phyloP scores from a whole-genome alignment of 2,113 vertebrate genomes.

The Seriola quinqueradiata region DNA sequence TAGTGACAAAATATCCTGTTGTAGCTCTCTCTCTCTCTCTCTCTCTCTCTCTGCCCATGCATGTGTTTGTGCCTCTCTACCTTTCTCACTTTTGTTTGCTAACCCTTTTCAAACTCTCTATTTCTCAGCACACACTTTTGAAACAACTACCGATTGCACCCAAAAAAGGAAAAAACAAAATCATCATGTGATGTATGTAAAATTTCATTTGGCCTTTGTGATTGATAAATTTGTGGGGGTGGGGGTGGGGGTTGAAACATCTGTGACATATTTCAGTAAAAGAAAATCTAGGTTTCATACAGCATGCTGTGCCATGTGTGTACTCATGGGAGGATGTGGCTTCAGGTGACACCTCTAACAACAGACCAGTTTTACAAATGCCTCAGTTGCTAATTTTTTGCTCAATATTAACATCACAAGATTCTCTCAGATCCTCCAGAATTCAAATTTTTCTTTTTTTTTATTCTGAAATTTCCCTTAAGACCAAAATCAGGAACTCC shows the following conservation, averaged over 20 bases:
- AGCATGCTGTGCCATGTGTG: constrained; percentile 17
- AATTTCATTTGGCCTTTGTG: neutral
- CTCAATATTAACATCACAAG: neutral
- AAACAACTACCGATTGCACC: neutral
- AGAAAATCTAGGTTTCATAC: constrained; percentile 9
- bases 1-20: constrained; percentile 85
- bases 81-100: neutral
- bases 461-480: neutral
- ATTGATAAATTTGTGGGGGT: neutral
- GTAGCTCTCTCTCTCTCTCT: constrained; percentile 16
- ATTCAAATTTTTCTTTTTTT: neutral
- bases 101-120: neutral
- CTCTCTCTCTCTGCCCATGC: neutral
- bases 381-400: neutral
- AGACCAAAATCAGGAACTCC: constrained; percentile 37
- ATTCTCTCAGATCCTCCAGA: neutral
- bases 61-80: neutral
- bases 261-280: constrained; percentile 12
- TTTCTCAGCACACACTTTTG: neutral
- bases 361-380: neutral
- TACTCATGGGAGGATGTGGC: constrained; percentile 58
- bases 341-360: constrained; percentile 5
- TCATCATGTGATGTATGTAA: neutral
- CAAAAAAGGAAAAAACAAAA: neutral
- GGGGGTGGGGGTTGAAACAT: neutral